These are phyloP conservation scores for Augochlora pura DNA, from an alignment of 1,140 invertebrate species.

Conservation along the genomic window DNA sequence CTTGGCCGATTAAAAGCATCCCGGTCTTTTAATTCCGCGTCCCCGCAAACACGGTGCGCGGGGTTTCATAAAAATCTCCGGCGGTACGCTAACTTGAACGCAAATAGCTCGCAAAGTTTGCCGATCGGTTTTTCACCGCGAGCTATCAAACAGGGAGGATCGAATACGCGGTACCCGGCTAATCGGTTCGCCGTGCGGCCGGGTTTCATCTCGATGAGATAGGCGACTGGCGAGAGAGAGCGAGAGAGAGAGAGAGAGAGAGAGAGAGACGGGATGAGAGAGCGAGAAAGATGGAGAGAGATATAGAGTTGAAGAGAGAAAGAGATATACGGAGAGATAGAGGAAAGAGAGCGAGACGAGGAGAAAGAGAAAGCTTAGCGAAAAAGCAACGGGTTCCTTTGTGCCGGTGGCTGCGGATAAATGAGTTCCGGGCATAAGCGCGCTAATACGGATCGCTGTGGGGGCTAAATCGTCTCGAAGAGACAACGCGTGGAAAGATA, in stretches of 20 bases:
- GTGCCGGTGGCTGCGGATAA: constrained; percentile 23
- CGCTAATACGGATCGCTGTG: constrained; percentile 12
- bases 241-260: too few relatives aligned
- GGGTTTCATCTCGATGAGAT: neutral
- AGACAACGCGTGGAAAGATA: neutral
- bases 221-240: too few relatives aligned
- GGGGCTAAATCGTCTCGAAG: constrained; percentile 33
- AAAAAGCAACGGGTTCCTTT: constrained; percentile 29
- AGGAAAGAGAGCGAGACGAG: too few relatives aligned
- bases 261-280: too few relatives aligned
- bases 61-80: constrained; percentile 10
- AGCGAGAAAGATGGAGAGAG: too few relatives aligned
- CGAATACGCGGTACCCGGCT: constrained; percentile 17
- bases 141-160: neutral
- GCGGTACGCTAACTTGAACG: neutral
- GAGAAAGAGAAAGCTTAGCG: neutral
- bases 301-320: too few relatives aligned
- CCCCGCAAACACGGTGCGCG: neutral
- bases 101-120: neutral
- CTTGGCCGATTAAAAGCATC: neutral
- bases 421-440: constrained; percentile 38
- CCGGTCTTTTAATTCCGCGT: neutral
- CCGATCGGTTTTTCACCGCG: constrained; percentile 6
- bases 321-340: too few relatives aligned
- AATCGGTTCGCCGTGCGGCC: neutral